Evolutionary conservation across 2,797 vertebrate genomes (phyloP).

Genomic region (Balearica regulorum): DNA sequence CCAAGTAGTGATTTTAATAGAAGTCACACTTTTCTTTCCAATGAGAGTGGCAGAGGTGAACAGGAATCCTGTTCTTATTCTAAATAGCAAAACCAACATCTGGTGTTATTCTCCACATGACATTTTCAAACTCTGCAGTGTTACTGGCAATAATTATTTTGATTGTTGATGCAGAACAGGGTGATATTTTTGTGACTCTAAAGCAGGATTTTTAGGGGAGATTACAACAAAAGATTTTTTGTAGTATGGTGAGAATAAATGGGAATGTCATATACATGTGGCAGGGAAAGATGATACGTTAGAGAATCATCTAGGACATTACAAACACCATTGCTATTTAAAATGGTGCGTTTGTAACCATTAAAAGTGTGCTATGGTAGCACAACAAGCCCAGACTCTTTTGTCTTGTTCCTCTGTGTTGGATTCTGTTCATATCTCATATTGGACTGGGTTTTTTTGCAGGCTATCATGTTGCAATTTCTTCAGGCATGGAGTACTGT

Average conservation of each 20-base stretch:
- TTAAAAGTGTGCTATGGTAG: not conserved
- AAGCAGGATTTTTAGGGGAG: not conserved
- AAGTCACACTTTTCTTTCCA: not conserved
- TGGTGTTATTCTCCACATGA: not conserved
- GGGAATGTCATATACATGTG: not conserved
- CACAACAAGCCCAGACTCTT: not conserved
- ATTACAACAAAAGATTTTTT: not conserved
- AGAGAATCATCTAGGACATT: not conserved
- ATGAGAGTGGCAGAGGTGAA: not conserved
- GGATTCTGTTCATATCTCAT: not conserved
- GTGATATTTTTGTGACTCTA: not conserved
- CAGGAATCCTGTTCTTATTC: not conserved
- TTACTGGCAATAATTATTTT: not conserved
- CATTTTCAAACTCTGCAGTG: not conserved
- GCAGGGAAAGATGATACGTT: not conserved
- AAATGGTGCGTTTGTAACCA: not conserved
- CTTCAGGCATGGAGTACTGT: constrained; percentile 7
- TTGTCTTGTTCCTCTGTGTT: not conserved
- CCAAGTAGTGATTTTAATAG: not conserved
- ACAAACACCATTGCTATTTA: not conserved
- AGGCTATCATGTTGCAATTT: constrained; percentile 68
- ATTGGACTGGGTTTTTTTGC: not conserved
- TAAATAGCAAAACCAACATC: not conserved
- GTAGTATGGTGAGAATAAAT: not conserved
- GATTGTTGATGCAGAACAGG: not conserved